Percentiles rank a stretch among this genome's conserved stretches.
Conservation (phyloP, 2,113 vertebrate genomes). For the Seriola dumerili region DNA sequence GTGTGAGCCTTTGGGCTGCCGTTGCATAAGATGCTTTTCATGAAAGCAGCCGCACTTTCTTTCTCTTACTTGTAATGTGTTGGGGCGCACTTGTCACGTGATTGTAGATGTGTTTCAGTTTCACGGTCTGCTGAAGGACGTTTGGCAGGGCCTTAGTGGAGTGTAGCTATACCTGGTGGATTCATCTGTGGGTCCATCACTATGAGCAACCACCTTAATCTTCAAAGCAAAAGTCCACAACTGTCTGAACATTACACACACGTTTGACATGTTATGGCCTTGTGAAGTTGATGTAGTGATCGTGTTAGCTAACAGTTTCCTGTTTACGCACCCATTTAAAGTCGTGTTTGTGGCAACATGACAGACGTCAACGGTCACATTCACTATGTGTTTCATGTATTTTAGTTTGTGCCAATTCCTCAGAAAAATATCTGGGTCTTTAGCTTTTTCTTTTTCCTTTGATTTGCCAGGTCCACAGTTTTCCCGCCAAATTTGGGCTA, state of each 20-base stretch:
- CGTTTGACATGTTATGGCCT: background rate
- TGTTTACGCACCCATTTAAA: too few relatives aligned
- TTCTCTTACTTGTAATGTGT: background rate
- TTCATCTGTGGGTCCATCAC: too few relatives aligned
- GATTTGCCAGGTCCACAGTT: too few relatives aligned
- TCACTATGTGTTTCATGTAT: too few relatives aligned
- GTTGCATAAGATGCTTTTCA: constrained; percentile 45
- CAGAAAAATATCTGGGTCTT: too few relatives aligned
- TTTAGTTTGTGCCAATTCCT: too few relatives aligned
- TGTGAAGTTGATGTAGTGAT: background rate
- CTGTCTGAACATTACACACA: too few relatives aligned
- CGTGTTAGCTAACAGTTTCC: background rate
- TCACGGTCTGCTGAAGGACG: background rate
- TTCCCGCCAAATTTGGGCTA: too few relatives aligned
- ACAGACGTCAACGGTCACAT: background rate
- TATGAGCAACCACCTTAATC: too few relatives aligned
- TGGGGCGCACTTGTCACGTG: background rate
- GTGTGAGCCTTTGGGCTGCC: background rate
- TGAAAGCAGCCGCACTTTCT: background rate
- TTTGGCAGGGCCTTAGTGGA: background rate
- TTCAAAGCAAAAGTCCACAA: too few relatives aligned
- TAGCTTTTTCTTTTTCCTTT: too few relatives aligned
- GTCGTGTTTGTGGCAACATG: too few relatives aligned
- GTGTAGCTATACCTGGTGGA: background rate
- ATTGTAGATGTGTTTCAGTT: background rate